phyloP scores from a whole-genome alignment of 2,113 vertebrate species.

The Hippocampus guttulatus region DNA sequence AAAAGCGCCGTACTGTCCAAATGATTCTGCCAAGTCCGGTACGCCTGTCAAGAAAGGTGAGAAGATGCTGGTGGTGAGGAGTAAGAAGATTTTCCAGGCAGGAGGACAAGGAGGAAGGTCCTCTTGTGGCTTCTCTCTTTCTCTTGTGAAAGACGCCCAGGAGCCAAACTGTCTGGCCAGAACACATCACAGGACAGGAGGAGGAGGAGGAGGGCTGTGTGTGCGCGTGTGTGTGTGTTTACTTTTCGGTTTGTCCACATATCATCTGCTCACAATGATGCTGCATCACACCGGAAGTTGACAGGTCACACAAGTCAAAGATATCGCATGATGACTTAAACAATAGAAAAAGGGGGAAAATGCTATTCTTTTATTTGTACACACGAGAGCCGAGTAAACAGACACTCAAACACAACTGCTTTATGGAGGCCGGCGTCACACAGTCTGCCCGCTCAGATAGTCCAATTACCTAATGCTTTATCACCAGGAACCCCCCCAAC shows the following conservation, averaged over 20 bases:
- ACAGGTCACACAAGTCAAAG: not conserved
- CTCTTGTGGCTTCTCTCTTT: slow-evolving; percentile 60
- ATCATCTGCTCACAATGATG: slow-evolving; percentile 8
- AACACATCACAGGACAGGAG: slow-evolving; percentile 68
- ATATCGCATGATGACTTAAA: not conserved
- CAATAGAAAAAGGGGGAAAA: too few relatives aligned
- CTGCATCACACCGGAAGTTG: not conserved
- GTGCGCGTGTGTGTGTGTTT: slow-evolving; percentile 12
- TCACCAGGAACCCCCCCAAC: slow-evolving; percentile 54
- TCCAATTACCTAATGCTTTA: slow-evolving; percentile 74
- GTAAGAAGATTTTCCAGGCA: not conserved
- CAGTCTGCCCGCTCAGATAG: slow-evolving; percentile 75
- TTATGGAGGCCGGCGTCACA: slow-evolving; percentile 72
- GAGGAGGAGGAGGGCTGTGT: slow-evolving; percentile 28
- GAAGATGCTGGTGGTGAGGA: not conserved
- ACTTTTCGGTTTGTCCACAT: slow-evolving; percentile 22
- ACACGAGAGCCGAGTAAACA: slow-evolving; percentile 13
- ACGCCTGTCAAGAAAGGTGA: slow-evolving; percentile 58
- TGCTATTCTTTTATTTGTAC: not conserved
- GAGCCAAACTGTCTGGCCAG: slow-evolving; percentile 70
- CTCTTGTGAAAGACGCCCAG: slow-evolving; percentile 64
- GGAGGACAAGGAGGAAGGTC: slow-evolving; percentile 39
- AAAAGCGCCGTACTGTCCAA: not conserved
- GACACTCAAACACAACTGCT: slow-evolving; percentile 38
- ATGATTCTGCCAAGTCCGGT: slow-evolving; percentile 50